Percentiles rank a stretch among this genome's conserved stretches.
These are phyloP conservation scores for Graphium colonna DNA, from an alignment of 2,888 invertebrate species.

Conservation along the genomic window DNA sequence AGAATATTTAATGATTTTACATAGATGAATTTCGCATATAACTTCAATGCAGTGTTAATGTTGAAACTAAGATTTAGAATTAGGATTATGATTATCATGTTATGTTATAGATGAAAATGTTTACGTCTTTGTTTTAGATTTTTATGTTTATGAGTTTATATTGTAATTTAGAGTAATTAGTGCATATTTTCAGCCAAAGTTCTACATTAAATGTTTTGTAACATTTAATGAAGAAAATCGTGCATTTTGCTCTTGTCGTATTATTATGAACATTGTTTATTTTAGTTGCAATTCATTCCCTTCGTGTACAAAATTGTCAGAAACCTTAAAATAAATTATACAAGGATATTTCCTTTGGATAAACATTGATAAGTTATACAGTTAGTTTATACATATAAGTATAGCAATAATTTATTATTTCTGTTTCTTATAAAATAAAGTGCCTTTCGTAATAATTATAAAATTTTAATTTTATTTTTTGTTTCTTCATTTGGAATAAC, in stretches of 20 bases:
- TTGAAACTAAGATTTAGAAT: constrained; percentile 30
- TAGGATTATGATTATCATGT: constrained; percentile 51
- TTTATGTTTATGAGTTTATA: constrained; percentile 60
- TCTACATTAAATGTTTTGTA: constrained; percentile 30
- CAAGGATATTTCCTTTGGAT: constrained; percentile 27
- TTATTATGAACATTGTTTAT: constrained; percentile 12
- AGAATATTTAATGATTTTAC: no score
- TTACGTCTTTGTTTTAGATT: constrained; percentile 68
- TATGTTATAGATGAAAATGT: constrained; percentile 68
- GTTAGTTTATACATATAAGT: constrained; percentile 40
- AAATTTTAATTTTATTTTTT: constrained; percentile 12
- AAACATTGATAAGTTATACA: constrained; percentile 33
- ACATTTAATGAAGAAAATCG: not conserved
- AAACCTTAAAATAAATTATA: constrained; percentile 28
- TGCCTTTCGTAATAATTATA: constrained; percentile 49
- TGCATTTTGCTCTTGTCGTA: constrained; percentile 4
- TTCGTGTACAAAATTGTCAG: constrained; percentile 28
- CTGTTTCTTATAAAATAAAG: constrained; percentile 48
- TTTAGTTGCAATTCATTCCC: constrained; percentile 24
- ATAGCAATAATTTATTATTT: constrained; percentile 48
- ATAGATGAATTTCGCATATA: not conserved
- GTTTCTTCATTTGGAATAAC: not conserved
- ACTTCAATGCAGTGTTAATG: constrained; percentile 4
- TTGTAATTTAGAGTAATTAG: constrained; percentile 39
- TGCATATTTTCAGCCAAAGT: constrained; percentile 57